Percentiles rank a stretch among this genome's conserved stretches.
phyloP scores from a whole-genome alignment of 2,797 vertebrate species.

The Netta rufina region DNA sequence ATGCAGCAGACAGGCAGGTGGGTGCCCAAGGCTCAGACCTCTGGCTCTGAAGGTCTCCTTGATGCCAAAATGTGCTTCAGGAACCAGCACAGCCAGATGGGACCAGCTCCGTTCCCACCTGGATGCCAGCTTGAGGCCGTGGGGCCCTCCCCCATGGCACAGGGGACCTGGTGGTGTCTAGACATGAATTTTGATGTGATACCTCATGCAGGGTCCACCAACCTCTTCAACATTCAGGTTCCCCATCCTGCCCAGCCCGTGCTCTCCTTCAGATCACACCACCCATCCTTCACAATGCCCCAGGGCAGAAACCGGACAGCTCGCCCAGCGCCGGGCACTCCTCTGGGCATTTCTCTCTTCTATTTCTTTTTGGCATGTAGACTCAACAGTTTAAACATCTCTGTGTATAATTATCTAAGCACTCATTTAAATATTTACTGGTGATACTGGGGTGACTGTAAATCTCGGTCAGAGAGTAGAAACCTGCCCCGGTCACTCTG shows the following conservation, averaged over 20 bases:
- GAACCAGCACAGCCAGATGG: neutral
- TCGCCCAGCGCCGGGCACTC: accelerated
- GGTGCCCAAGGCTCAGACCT: neutral
- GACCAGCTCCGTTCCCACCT: neutral
- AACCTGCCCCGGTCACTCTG: neutral
- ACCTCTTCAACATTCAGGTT: neutral
- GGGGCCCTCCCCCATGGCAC: neutral
- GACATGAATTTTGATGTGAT: neutral
- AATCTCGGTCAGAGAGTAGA: neutral
- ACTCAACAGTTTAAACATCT: accelerated
- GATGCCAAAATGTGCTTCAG: neutral
- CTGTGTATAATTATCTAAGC: neutral
- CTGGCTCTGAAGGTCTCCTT: neutral
- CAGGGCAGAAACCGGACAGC: neutral
- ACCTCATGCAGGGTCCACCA: neutral
- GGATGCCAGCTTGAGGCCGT: neutral
- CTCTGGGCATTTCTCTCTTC: accelerated
- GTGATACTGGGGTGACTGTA: neutral
- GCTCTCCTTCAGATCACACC: neutral
- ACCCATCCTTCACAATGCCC: accelerated
- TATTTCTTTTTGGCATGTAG: neutral
- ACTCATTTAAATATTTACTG: neutral
- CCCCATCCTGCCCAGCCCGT: neutral
- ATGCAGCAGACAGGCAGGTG: neutral
- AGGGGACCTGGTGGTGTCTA: neutral